Conservation (phyloP, 1,140 invertebrate species). For the Euwallacea fornicatus region DNA sequence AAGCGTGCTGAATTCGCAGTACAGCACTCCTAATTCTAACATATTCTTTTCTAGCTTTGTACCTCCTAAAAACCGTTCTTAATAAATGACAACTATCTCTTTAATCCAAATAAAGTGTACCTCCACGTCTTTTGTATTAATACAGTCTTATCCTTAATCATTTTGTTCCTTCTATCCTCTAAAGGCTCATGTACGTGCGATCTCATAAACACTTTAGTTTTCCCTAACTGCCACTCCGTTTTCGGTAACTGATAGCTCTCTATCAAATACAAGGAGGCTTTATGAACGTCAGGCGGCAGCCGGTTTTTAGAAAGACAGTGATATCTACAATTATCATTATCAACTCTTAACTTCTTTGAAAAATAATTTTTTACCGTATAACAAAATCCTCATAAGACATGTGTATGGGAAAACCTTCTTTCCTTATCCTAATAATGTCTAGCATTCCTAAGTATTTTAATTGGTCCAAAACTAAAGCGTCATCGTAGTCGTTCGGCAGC, state of each 20-base stretch:
- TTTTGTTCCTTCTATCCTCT: conserved; percentile 74
- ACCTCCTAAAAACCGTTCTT: conserved; percentile 61
- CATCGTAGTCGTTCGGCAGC: conserved; percentile 79
- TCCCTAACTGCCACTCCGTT: conserved; percentile 89
- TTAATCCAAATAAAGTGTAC: neutral
- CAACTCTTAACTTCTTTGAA: neutral
- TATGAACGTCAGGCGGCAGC: conserved; percentile 50
- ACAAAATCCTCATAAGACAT: conserved; percentile 78
- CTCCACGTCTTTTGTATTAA: conserved; percentile 72
- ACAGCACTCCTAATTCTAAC: conserved; percentile 68
- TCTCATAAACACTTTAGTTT: conserved; percentile 86
- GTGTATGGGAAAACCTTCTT: conserved; percentile 92
- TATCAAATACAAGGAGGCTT: conserved; percentile 57
- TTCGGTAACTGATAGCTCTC: conserved; percentile 62
- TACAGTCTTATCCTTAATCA: conserved; percentile 72
- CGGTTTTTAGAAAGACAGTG: conserved; percentile 64
- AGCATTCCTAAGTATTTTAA: conserved; percentile 93
- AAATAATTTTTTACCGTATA: conserved; percentile 33
- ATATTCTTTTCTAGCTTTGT: conserved; percentile 68
- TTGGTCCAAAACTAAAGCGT: conserved; percentile 84
- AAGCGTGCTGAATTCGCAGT: conserved; percentile 81
- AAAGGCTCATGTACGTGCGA: conserved; percentile 83
- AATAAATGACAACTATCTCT: neutral
- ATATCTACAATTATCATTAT: conserved; percentile 60
- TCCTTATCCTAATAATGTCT: conserved; percentile 91